A percentile compares a stretch with the other conserved stretches of the same genome.
These are phyloP conservation scores for Mechanitis mazaeus DNA, from an alignment of 2,888 invertebrate genomes.

Conservation along the genomic window DNA sequence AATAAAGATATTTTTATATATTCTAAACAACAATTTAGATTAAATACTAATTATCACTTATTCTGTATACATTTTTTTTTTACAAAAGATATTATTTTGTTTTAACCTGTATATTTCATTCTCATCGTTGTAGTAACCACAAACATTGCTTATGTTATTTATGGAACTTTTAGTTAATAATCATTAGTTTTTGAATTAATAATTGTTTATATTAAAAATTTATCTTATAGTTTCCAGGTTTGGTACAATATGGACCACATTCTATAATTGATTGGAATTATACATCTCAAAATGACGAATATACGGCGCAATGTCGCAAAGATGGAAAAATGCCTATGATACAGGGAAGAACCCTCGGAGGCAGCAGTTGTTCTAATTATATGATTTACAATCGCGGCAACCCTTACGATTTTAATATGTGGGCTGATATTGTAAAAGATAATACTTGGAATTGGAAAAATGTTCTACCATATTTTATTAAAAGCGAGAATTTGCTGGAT, in stretches of 20 bases:
- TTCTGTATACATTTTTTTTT: no score
- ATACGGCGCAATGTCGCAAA: conserved; percentile 30
- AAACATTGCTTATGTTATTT: no score
- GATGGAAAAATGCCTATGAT: conserved; percentile 29
- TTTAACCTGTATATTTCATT: no score
- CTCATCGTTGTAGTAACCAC: no score
- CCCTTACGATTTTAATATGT: conserved; percentile 36
- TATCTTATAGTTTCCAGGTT: conserved; percentile 37
- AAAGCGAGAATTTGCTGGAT: conserved; percentile 38
- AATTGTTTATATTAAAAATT: not conserved
- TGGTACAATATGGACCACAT: conserved; percentile 33
- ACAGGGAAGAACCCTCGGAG: conserved; percentile 47
- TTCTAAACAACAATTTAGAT: no score
- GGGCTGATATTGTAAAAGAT: conserved; percentile 36
- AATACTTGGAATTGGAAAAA: conserved; percentile 39
- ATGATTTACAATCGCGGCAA: conserved; percentile 36
- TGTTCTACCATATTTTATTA: conserved; percentile 39
- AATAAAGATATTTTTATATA: no score
- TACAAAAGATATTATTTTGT: no score
- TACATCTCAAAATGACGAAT: conserved; percentile 33
- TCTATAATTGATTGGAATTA: conserved; percentile 37
- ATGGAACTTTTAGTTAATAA: no score
- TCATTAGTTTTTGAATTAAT: no score
- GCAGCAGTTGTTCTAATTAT: conserved; percentile 39
- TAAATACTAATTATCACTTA: no score